Evolutionary conservation across 2,797 vertebrate genomes (phyloP).

Genomic region (Neoniphon sammara): DNA sequence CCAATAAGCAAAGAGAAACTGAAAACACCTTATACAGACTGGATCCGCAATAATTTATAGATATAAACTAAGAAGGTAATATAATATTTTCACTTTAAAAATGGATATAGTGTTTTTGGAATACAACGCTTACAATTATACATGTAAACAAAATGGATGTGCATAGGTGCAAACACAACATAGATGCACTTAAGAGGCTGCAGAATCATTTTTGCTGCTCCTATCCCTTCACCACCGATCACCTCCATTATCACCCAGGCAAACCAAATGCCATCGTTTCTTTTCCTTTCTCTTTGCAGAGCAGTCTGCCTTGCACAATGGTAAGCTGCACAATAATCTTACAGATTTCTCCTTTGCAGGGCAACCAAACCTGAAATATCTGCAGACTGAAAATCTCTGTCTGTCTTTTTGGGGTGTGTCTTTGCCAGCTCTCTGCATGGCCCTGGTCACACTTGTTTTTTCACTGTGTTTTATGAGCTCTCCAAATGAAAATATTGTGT

Average conservation of each 20-base stretch:
- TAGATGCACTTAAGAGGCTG: background rate
- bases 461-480: too few relatives aligned
- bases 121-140: background rate
- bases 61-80: too few relatives aligned
- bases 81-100: too few relatives aligned
- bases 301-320: constrained; percentile 48
- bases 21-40: too few relatives aligned
- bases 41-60: too few relatives aligned
- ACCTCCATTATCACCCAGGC: background rate
- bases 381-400: background rate
- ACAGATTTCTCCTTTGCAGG: constrained; percentile 11
- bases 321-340: constrained; percentile 16
- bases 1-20: background rate
- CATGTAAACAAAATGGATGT: background rate
- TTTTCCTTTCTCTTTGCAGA: background rate
- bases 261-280: background rate
- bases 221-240: too few relatives aligned
- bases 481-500: background rate
- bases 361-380: background rate
- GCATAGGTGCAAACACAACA: too few relatives aligned
- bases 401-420: too few relatives aligned
- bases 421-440: too few relatives aligned
- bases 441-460: background rate
- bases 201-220: background rate
- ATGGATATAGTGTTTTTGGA: too few relatives aligned